Percentiles rank a stretch among this genome's conserved stretches.
Evolutionary conservation across 1,140 invertebrate genomes (phyloP).

Genomic region (Leptoteleia sp.): DNA sequence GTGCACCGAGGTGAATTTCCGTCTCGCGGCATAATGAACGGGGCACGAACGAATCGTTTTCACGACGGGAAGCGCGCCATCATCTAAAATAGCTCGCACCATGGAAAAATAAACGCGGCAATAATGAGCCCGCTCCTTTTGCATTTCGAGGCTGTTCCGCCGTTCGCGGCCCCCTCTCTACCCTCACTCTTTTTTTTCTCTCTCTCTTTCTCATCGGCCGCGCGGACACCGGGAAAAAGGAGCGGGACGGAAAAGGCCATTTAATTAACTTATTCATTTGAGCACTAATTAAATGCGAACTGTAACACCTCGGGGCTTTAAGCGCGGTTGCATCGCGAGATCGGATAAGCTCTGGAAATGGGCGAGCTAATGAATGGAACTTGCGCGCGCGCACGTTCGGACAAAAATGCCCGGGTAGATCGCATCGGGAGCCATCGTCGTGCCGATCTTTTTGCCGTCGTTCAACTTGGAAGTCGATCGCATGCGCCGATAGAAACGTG

Average conservation of each 20-base stretch:
- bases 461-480: slow-evolving; percentile 60
- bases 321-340: slow-evolving; percentile 69
- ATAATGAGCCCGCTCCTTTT: neutral
- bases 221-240: neutral
- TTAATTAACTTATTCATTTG: slow-evolving; percentile 80
- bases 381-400: slow-evolving; percentile 37
- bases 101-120: slow-evolving; percentile 16
- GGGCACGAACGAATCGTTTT: slow-evolving; percentile 32
- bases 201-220: slow-evolving; percentile 4
- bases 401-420: slow-evolving; percentile 63
- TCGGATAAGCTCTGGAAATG: slow-evolving; percentile 74
- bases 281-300: slow-evolving; percentile 79
- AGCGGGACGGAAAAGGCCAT: slow-evolving; percentile 35
- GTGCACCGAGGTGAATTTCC: slow-evolving; percentile 24
- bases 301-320: slow-evolving; percentile 75
- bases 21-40: slow-evolving; percentile 23
- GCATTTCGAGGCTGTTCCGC: no score
- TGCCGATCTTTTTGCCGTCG: slow-evolving; percentile 62
- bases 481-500: slow-evolving; percentile 64
- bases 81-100: slow-evolving; percentile 11
- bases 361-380: slow-evolving; percentile 76
- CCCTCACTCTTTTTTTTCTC: neutral
- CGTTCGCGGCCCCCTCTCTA: neutral
- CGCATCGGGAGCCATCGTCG: slow-evolving; percentile 52
- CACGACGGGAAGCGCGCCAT: slow-evolving; percentile 37